Evolutionary conservation across 2,113 vertebrate species (phyloP), one percentile per base, ranked within the genome.

Genomic region (Atrichornis clamosus): DNA sequence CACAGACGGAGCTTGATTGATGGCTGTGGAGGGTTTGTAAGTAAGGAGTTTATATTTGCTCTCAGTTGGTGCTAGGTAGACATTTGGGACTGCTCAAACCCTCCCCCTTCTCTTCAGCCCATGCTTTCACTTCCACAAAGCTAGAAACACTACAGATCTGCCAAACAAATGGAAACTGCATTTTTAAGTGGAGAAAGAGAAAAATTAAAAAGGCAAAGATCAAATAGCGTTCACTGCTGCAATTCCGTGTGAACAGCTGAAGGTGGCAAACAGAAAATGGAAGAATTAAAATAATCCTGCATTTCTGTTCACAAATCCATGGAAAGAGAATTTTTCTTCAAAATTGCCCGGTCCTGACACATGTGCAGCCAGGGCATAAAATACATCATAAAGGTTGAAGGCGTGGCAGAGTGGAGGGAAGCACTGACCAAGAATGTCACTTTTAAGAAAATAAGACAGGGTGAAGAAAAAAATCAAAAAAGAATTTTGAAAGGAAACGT

Each of bases 231-330:
- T 82, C 52, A 24, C 27, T 90, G 13, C 84, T 63, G 65, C 65
- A 93, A 72, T 93, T 97, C 93, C 94, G 74, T 69, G 41, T 49
- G 70, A 79, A 30, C 69, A 97, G 86, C 91, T 96, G 87, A 95
- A 94, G 94, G 19, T 95, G 88, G 83, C 84, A 92, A 94, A 69
- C 58, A 65, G 59, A 96, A 91, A 90, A 83, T 85, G 88, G 73
- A 89, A 60, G 79, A 95, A 81, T 78, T 95, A 89, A 96, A 93
- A 69, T 88, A 88, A 94, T 94, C 72, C 73, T 68, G 55, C 30
- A 91, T 96, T 95, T 97, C 50, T 86, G 78, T 95, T 95, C 52
- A 77, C 77, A 84, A 95, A 93, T 89, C 39, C 30, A 78, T 11
- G 24, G 68, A 94, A 92, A 80, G 70, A 94, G 32, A 93, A 78